Conservation (phyloP, 2,888 invertebrate species). For the Nymphalis polychloros region DNA sequence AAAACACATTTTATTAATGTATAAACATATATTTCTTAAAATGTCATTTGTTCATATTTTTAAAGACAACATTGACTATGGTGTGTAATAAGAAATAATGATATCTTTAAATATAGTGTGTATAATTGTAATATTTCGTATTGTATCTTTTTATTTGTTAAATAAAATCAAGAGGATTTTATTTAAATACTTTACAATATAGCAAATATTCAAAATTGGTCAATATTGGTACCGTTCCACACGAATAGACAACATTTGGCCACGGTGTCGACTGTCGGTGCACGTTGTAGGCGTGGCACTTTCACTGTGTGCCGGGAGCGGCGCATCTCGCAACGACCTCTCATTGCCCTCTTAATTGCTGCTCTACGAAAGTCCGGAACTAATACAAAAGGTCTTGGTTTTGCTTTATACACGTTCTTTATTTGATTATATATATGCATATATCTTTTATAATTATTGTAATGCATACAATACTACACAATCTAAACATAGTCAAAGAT, state of each 20-base stretch:
- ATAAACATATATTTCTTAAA: no score
- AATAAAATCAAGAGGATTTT: no score
- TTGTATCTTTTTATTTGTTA: no score
- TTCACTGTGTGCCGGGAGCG: conserved; percentile 31
- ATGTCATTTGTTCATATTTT: no score
- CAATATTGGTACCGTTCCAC: conserved; percentile 13
- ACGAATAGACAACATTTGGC: conserved; percentile 25
- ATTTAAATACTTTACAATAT: not conserved
- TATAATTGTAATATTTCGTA: no score
- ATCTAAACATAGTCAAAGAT: no score
- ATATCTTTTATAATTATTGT: no score
- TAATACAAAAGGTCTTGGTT: conserved; percentile 16
- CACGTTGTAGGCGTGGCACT: conserved; percentile 23
- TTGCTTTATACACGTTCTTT: not conserved
- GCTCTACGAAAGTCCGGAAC: conserved; percentile 29
- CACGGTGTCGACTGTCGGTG: conserved; percentile 20
- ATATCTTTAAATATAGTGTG: no score
- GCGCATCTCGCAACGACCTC: conserved; percentile 31
- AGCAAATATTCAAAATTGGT: not conserved
- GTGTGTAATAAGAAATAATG: no score
- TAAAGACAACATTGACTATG: no score
- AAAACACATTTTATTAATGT: not conserved
- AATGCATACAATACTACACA: no score
- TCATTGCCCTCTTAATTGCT: conserved; percentile 19
- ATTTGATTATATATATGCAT: not conserved